These are phyloP conservation scores for Grammomys dolichurus DNA, from an alignment of 2,113 vertebrate genomes.

Conservation along the genomic window DNA sequence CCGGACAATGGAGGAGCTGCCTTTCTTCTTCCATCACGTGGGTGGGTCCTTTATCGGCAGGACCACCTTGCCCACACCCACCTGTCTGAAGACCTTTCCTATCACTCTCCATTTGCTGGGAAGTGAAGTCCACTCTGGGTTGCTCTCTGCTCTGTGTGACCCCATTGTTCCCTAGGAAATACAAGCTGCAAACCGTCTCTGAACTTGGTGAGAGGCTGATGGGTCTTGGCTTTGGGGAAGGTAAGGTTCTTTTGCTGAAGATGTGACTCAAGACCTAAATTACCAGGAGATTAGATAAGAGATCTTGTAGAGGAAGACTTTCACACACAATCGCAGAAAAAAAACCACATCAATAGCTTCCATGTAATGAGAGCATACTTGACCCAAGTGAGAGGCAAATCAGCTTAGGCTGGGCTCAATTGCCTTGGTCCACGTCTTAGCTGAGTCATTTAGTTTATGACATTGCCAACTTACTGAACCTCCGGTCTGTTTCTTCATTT, in stretches of 20 bases:
- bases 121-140: not conserved
- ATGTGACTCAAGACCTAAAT: slow-evolving; percentile 2
- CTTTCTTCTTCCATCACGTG: not conserved
- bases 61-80: not conserved
- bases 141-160: not conserved
- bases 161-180: not conserved
- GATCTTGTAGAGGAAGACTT: slow-evolving; percentile 21
- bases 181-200: slow-evolving; percentile 17
- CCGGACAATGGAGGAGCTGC: not conserved
- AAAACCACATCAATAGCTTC: not conserved
- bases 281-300: not conserved
- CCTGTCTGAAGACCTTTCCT: not conserved
- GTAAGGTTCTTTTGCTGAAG: not conserved
- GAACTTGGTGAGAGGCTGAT: not conserved
- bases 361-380: not conserved
- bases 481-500: slow-evolving; percentile 36
- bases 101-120: not conserved
- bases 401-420: not conserved
- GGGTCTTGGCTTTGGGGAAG: slow-evolving; percentile 14
- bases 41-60: not conserved
- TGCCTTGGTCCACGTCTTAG: not conserved
- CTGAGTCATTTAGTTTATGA: not conserved
- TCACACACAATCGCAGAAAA: not conserved
- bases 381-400: not conserved
- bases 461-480: not conserved